A percentile compares a stretch with the other conserved stretches of the same genome.
phyloP scores from a whole-genome alignment of 2,888 invertebrate genomes.

The Xylota sylvarum region DNA sequence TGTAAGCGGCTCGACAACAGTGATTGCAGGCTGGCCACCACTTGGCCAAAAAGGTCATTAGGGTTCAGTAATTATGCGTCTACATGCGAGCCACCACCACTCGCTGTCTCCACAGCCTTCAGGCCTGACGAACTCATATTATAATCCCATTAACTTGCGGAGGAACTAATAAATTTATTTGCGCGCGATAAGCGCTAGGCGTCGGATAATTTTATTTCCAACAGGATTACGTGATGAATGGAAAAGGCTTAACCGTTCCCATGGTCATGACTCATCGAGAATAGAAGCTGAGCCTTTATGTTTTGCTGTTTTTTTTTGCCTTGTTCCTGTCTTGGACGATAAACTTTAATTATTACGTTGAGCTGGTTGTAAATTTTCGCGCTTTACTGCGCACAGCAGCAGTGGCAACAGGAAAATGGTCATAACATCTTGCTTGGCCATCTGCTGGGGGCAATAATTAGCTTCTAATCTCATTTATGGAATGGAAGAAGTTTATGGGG shows the following conservation, averaged over 20 bases:
- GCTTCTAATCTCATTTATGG: constrained; percentile 67
- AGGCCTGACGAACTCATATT: constrained; percentile 64
- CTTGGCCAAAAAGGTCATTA: constrained; percentile 68
- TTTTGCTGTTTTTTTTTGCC: not conserved
- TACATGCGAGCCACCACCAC: constrained; percentile 3
- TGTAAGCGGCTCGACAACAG: constrained; percentile 49
- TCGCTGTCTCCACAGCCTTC: constrained; percentile 7
- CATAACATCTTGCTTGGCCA: constrained; percentile 66
- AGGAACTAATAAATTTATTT: constrained; percentile 73
- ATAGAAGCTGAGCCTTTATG: not conserved
- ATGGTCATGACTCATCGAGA: constrained; percentile 55
- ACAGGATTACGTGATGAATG: constrained; percentile 69
- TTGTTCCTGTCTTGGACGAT: constrained; percentile 26
- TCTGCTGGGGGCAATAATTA: constrained; percentile 57
- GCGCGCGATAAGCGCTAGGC: constrained; percentile 68
- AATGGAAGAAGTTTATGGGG: constrained; percentile 46
- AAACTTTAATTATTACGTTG: constrained; percentile 71
- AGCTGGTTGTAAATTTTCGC: constrained; percentile 61
- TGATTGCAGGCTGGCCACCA: constrained; percentile 24
- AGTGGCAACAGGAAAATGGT: constrained; percentile 64
- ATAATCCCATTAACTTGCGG: constrained; percentile 72
- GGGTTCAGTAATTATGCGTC: constrained; percentile 70
- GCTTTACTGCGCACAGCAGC: constrained; percentile 25
- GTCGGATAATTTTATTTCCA: constrained; percentile 63
- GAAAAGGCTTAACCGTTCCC: constrained; percentile 35